phyloP scores from a whole-genome alignment of 2,888 invertebrate species.

The Agonopterix alstromeriana region DNA sequence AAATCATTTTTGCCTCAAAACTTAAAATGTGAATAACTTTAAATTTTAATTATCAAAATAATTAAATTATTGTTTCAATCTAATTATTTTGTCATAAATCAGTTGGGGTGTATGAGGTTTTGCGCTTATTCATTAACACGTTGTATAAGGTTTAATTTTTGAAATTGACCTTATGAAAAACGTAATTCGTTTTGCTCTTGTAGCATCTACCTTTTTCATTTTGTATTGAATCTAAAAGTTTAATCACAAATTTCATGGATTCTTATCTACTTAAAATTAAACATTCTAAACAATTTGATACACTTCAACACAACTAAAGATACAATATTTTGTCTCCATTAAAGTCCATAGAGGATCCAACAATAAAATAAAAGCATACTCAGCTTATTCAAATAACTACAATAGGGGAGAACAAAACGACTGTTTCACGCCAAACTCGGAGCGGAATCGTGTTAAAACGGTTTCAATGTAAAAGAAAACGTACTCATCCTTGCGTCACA shows the following conservation, averaged over 20 bases:
- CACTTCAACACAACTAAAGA: no score
- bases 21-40: no score
- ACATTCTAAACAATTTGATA: no score
- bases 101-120: no score
- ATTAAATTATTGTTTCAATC: no score
- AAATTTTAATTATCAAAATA: no score
- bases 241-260: background rate
- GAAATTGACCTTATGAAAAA: background rate
- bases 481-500: slow-evolving; percentile 33
- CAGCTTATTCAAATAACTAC: slow-evolving; percentile 17
- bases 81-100: no score
- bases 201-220: background rate
- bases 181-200: background rate
- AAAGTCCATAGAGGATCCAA: slow-evolving; percentile 11
- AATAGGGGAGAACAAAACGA: slow-evolving; percentile 16
- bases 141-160: slow-evolving; percentile 4
- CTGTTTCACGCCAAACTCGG: slow-evolving; percentile 24
- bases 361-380: slow-evolving; percentile 16
- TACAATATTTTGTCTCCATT: background rate
- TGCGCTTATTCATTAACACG: no score
- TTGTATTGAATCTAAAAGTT: background rate
- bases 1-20: no score
- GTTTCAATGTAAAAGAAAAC: slow-evolving; percentile 28
- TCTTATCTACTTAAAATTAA: background rate
- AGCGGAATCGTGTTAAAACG: slow-evolving; percentile 23